Conservation (phyloP, 2,797 vertebrate species). For the Emys orbicularis region DNA sequence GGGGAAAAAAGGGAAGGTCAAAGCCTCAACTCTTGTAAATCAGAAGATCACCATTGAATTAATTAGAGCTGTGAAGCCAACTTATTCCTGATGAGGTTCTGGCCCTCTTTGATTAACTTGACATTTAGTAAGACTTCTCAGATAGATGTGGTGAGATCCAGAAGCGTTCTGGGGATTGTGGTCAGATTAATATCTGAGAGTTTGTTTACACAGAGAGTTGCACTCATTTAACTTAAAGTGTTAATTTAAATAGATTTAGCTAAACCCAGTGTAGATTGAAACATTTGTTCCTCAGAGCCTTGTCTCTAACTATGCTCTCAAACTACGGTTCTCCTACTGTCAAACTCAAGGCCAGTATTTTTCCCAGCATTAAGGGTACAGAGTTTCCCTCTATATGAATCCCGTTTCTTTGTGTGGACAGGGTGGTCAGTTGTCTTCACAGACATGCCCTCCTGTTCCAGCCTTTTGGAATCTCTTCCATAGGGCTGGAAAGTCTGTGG, state of each 20-base stretch:
- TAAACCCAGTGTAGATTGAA: conserved; percentile 32
- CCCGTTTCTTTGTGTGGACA: conserved; percentile 9
- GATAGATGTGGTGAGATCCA: neutral
- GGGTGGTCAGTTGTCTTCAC: conserved; percentile 53
- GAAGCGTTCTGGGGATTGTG: neutral
- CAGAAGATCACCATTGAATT: neutral
- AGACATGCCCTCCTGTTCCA: conserved; percentile 59
- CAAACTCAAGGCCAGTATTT: conserved; percentile 35
- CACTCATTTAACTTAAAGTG: conserved; percentile 36
- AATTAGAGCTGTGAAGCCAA: neutral
- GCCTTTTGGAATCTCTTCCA: conserved; percentile 54
- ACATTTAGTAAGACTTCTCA: conserved; percentile 10
- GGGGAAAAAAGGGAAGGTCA: accelerated
- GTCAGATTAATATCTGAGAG: neutral
- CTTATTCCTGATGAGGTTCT: neutral
- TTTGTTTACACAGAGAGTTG: conserved; percentile 3
- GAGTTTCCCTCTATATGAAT: conserved; percentile 45
- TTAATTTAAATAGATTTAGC: neutral
- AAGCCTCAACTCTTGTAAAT: neutral
- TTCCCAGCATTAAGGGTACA: conserved; percentile 29
- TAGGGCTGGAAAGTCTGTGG: conserved; percentile 43
- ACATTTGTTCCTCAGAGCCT: conserved; percentile 50
- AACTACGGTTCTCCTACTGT: conserved; percentile 29
- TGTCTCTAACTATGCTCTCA: neutral
- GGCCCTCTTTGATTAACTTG: neutral